These are phyloP conservation scores for Electrona antarctica DNA, from an alignment of 2,113 vertebrate species.

Conservation along the genomic window DNA sequence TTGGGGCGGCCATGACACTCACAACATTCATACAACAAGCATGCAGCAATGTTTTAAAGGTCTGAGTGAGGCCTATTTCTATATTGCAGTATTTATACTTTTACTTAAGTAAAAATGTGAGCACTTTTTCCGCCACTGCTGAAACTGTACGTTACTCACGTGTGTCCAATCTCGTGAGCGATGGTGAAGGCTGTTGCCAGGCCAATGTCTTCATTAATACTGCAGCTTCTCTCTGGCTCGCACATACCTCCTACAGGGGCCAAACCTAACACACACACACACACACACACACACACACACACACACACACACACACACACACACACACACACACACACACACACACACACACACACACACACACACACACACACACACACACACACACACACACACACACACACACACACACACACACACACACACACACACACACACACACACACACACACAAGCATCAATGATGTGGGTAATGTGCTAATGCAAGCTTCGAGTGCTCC, in stretches of 20 bases:
- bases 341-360: slow-evolving; percentile 28
- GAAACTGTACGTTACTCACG: slow-evolving; percentile 80
- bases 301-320: slow-evolving; percentile 2
- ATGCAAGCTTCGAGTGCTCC: too few species aligned
- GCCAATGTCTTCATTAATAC: slow-evolving; percentile 98
- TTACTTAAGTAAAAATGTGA: too few species aligned
- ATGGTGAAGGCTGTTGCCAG: slow-evolving; percentile 98
- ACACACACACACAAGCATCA: not conserved
- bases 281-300: slow-evolving; percentile 32
- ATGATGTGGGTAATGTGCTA: too few species aligned
- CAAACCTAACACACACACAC: slow-evolving; percentile 80
- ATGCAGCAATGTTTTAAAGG: too few species aligned
- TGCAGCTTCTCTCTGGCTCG: slow-evolving; percentile 95
- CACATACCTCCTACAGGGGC: slow-evolving; percentile 98
- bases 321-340: slow-evolving; percentile 9
- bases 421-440: slow-evolving; percentile 16
- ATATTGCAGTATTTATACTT: too few species aligned
- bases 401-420: slow-evolving; percentile 38
- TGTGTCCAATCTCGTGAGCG: slow-evolving; percentile 98
- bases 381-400: slow-evolving; percentile 2
- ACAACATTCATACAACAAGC: too few species aligned
- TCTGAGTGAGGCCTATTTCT: too few species aligned
- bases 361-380: slow-evolving; percentile 29
- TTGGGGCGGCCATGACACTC: too few species aligned
- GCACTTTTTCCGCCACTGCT: too few species aligned